Base-by-base conservation (phyloP, 2,113 vertebrate species). In the Naja naja region DNA sequence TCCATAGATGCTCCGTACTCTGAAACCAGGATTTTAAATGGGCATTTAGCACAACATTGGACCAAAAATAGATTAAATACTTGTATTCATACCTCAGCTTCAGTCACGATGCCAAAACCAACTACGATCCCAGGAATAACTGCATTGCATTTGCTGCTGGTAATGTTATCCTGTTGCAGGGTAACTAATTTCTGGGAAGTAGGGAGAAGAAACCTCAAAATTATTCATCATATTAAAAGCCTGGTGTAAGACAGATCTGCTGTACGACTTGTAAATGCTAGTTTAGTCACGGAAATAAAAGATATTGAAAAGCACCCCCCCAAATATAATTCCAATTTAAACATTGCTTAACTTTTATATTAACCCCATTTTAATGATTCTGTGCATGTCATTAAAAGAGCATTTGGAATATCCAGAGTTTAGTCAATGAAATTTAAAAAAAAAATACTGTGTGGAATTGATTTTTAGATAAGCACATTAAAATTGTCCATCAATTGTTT, bases 21-120 rank as follows among this genome's bases (percentile, higher is more conserved):
- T 94, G 69, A 43, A 94, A 22, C 23, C 16, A 25, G 88, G 30
- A 81, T 95, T 95, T 96, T 89, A 94, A 96, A 93, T 43, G 90
- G 60, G 27, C 9, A 93, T 6, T 92, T 90, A 94, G 34, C 43
- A 92, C 85, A 92, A 91, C 53, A 87, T 5, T 90, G 86, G 27
- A 89, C 74, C 89, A 92, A 95, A 97, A 95, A 94, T 90, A 96
- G 93, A 92, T 86, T 4, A 93, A 14, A 6, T 91, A 18, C 93
- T 95, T 94, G 95, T 96, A 95, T 95, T 96, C 91, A 96, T 94
- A 74, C 53, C 94, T 95, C 43, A 93, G 55, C 58, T 92, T 90
- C 93, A 93, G 94, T 93, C 90, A 95, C 0, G 34, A 58, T 93
- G 91, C 87, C 96, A 94, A 96, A 95, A 88, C 1, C 87, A 94